A percentile compares a stretch with the other conserved stretches of the same genome.
These are phyloP conservation scores for Pyrgus malvae DNA, from an alignment of 2,888 invertebrate species.

Conservation along the genomic window DNA sequence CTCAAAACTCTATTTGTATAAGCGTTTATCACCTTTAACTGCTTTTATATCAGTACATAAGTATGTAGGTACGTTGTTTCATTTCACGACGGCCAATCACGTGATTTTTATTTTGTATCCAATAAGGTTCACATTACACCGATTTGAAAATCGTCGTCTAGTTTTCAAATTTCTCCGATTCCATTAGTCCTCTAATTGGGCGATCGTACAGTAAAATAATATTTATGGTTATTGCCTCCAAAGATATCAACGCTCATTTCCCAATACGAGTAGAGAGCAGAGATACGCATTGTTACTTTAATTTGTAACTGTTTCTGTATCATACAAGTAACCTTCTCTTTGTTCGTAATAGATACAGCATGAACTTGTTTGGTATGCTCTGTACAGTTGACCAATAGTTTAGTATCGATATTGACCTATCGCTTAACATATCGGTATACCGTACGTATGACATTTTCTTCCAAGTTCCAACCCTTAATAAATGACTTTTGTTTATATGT, in stretches of 20 bases:
- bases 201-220: constrained; percentile 19
- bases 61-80: no score
- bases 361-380: not conserved
- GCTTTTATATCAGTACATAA: no score
- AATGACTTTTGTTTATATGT: no score
- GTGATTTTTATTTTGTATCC: not conserved
- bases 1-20: no score
- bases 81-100: no score
- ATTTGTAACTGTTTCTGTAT: not conserved
- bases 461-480: no score
- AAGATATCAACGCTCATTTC: constrained; percentile 23
- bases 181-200: constrained; percentile 26
- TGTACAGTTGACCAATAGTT: no score
- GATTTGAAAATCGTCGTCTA: not conserved
- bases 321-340: no score
- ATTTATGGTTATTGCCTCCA: constrained; percentile 27
- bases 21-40: no score
- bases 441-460: no score
- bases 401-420: no score
- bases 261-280: constrained; percentile 11
- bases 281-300: not conserved
- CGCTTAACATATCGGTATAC: no score
- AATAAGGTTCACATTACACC: not conserved
- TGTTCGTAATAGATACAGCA: not conserved
- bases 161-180: constrained; percentile 19